phyloP scores from a whole-genome alignment of 2,797 vertebrate species.

The Paguma larvata region DNA sequence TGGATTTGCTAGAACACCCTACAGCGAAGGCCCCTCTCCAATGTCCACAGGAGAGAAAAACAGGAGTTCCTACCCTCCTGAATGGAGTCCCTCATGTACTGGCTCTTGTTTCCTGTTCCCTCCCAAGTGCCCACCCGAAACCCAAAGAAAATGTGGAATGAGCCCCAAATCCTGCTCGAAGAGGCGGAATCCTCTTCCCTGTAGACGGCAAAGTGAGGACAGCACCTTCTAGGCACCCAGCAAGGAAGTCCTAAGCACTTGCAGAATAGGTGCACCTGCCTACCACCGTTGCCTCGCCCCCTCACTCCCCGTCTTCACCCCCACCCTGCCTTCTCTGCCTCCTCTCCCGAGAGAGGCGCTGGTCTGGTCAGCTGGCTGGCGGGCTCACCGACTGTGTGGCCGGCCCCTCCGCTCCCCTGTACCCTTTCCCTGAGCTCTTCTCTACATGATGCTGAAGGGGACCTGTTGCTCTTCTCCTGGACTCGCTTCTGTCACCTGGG shows the following conservation, averaged over 20 bases:
- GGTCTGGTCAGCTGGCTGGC: background rate
- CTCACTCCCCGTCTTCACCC: background rate
- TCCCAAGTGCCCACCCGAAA: background rate
- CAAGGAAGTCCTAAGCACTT: too few species aligned
- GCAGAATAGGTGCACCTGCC: background rate
- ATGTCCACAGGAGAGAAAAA: background rate
- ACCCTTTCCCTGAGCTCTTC: background rate
- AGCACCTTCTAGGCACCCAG: background rate
- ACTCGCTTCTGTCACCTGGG: background rate
- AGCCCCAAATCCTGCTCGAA: background rate
- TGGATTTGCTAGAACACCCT: background rate
- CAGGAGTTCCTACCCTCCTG: background rate
- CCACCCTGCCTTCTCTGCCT: background rate
- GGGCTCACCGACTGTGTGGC: background rate
- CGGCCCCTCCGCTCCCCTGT: background rate
- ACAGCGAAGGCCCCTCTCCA: background rate
- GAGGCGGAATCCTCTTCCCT: background rate
- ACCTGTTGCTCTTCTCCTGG: background rate
- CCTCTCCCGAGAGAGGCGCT: background rate
- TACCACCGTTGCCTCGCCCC: background rate
- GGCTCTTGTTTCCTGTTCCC: background rate
- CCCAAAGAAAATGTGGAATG: too few species aligned
- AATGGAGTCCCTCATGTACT: background rate
- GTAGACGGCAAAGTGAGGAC: background rate
- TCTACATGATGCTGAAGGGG: background rate